Conservation (phyloP, 2,113 vertebrate species). For the Mormyrus lacerda region DNA sequence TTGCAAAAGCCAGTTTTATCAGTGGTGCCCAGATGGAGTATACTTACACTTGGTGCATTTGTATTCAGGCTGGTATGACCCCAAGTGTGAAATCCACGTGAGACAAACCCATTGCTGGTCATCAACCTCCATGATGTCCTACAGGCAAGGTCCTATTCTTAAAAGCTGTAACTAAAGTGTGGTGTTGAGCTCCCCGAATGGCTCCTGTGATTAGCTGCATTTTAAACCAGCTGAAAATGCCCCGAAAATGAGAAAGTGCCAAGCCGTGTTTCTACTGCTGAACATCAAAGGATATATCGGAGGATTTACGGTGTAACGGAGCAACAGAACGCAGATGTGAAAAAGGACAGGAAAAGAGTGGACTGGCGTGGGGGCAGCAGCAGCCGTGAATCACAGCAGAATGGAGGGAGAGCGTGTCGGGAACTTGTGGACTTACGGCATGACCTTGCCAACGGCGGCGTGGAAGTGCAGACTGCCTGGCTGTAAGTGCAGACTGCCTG, state of each 20-base stretch:
- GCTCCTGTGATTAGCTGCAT: neutral
- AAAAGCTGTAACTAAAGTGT: neutral
- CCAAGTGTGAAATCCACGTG: neutral
- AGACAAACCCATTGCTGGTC: neutral
- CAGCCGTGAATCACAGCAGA: neutral
- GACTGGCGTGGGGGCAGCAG: neutral
- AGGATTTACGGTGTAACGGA: neutral
- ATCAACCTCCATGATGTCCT: neutral
- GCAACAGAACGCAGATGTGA: neutral
- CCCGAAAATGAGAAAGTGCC: neutral
- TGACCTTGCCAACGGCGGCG: neutral
- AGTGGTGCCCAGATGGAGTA: neutral
- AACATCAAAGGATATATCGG: neutral
- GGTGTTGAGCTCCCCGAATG: neutral
- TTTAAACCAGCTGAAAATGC: neutral
- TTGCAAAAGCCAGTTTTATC: neutral
- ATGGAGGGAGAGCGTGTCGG: neutral
- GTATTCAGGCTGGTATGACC: neutral
- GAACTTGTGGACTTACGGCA: neutral
- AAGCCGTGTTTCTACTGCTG: neutral
- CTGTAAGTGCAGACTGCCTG: neutral
- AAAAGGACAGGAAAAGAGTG: neutral
- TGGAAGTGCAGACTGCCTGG: neutral
- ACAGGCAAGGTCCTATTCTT: neutral
- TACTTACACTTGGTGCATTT: neutral